These are phyloP conservation scores for Flabesymbios commensalis DNA, from an alignment of 2,888 invertebrate genomes.

Conservation along the genomic window DNA sequence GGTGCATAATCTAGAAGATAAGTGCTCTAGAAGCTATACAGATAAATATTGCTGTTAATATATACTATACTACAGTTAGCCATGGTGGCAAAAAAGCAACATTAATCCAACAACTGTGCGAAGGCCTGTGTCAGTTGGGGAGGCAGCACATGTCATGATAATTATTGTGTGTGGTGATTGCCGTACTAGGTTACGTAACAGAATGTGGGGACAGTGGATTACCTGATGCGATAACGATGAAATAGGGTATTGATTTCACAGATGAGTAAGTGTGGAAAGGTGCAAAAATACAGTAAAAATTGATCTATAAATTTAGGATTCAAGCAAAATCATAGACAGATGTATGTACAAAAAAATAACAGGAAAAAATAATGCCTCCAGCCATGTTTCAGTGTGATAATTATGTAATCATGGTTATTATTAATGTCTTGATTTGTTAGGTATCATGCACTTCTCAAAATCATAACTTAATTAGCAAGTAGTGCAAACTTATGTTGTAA, in stretches of 20 bases:
- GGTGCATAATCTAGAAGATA: too few species aligned
- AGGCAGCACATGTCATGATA: too few species aligned
- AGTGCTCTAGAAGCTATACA: too few species aligned
- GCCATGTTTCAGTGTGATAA: neutral
- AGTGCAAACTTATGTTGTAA: neutral
- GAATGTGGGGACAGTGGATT: neutral
- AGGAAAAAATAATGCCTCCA: neutral
- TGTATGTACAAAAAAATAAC: neutral
- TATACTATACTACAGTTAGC: too few species aligned
- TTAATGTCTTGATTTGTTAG: neutral
- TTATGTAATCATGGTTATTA: neutral
- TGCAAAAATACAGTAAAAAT: neutral
- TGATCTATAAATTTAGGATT: neutral
- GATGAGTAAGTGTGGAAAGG: neutral
- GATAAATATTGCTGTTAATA: too few species aligned
- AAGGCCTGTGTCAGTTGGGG: too few species aligned
- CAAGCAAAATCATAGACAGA: neutral
- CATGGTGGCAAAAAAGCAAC: too few species aligned
- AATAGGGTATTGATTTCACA: neutral
- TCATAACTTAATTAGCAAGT: neutral
- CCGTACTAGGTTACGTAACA: too few species aligned
- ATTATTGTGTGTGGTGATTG: too few species aligned
- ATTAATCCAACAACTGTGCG: too few species aligned
- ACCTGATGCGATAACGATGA: too few species aligned
- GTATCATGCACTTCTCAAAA: neutral